phyloP scores from a whole-genome alignment of 1,140 invertebrate species.

The Drosophila bifasciata region DNA sequence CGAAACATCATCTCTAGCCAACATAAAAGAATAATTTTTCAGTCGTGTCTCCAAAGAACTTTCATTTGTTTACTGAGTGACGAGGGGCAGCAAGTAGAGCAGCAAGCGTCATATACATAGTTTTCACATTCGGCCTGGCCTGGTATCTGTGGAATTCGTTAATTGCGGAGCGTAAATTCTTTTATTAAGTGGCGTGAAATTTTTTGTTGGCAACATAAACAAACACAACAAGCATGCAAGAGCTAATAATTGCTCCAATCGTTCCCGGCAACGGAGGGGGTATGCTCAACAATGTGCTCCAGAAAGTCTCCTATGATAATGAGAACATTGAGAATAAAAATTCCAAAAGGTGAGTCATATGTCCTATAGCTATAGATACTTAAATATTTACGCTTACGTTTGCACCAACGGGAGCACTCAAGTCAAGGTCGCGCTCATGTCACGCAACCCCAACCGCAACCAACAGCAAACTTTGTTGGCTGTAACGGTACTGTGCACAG shows the following conservation, averaged over 20 bases:
- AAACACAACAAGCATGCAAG: slow-evolving; percentile 74
- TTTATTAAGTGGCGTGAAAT: slow-evolving; percentile 43
- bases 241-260: slow-evolving; percentile 56
- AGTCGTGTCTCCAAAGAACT: slow-evolving; percentile 16
- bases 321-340: slow-evolving; percentile 43
- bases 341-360: slow-evolving; percentile 47
- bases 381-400: background rate
- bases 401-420: slow-evolving; percentile 14
- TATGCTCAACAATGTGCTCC: slow-evolving; percentile 20
- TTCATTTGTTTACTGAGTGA: slow-evolving; percentile 57
- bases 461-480: background rate
- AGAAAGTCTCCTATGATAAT: slow-evolving; percentile 33
- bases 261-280: slow-evolving; percentile 22
- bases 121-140: slow-evolving; percentile 41
- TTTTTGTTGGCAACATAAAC: slow-evolving; percentile 30
- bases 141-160: slow-evolving; percentile 76
- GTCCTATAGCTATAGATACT: slow-evolving; percentile 8
- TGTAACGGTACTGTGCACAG: background rate
- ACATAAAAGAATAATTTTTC: slow-evolving; percentile 29
- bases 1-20: slow-evolving; percentile 13
- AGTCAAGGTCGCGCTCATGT: slow-evolving; percentile 69
- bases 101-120: slow-evolving; percentile 47
- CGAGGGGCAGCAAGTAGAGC: slow-evolving; percentile 7
- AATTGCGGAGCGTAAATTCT: slow-evolving; percentile 56
- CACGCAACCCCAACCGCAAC: slow-evolving; percentile 36